Percentiles rank a stretch among this genome's conserved stretches.
Conservation (phyloP, 2,888 invertebrate species). For the Cheilosia scutellata region DNA sequence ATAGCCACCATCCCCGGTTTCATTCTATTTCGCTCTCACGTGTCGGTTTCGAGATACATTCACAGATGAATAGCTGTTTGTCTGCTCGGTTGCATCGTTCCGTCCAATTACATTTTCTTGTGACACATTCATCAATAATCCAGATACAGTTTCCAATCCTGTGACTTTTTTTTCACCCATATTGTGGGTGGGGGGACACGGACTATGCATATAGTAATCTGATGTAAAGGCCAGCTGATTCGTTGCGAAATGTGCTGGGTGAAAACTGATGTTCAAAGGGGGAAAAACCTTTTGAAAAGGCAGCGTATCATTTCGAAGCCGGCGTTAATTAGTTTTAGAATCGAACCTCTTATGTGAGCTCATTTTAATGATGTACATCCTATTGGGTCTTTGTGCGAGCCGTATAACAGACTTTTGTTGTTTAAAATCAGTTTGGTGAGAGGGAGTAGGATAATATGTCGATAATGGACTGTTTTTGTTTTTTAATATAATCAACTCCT, state of each 20-base stretch:
- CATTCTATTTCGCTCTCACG: slow-evolving; percentile 65
- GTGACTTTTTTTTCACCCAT: slow-evolving; percentile 1
- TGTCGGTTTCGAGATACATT: slow-evolving; percentile 71
- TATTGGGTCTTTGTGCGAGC: background rate
- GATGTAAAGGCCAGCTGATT: slow-evolving; percentile 46
- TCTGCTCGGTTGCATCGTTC: slow-evolving; percentile 77
- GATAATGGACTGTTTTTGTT: no score
- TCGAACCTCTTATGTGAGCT: background rate
- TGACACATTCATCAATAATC: slow-evolving; percentile 78
- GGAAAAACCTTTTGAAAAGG: slow-evolving; percentile 16
- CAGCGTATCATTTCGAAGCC: slow-evolving; percentile 22
- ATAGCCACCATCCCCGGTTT: slow-evolving; percentile 22
- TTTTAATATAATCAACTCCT: no score
- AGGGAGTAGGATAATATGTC: no score
- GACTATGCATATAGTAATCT: slow-evolving; percentile 22
- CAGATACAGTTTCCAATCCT: slow-evolving; percentile 77
- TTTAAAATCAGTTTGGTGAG: background rate
- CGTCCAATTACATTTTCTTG: slow-evolving; percentile 77
- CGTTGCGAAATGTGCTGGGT: slow-evolving; percentile 14
- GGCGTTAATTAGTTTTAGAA: slow-evolving; percentile 51
- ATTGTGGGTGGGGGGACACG: background rate
- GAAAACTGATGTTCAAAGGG: slow-evolving; percentile 44
- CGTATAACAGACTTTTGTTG: background rate
- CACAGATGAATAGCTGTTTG: slow-evolving; percentile 77
- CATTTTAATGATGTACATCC: background rate